These are phyloP conservation scores for Plutomurus gul DNA, from an alignment of 1,140 invertebrate species.

Conservation along the genomic window DNA sequence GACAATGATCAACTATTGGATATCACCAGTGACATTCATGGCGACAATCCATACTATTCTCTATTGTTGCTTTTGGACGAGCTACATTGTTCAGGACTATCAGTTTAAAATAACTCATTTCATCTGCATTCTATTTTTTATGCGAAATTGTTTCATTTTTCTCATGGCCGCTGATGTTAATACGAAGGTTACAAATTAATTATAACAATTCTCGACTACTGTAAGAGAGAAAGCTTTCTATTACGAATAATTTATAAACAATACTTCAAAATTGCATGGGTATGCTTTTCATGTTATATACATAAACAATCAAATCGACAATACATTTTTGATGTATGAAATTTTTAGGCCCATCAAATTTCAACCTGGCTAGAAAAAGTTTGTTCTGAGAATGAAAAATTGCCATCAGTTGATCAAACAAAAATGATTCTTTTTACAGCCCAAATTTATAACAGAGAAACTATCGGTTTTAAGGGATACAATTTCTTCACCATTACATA, in stretches of 20 bases:
- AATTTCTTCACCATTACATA: neutral
- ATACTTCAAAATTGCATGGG: no score
- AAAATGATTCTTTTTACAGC: neutral
- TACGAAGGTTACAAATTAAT: slow-evolving; percentile 29
- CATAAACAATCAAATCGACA: no score
- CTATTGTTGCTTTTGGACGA: slow-evolving; percentile 33
- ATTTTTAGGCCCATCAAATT: neutral
- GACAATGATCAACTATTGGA: slow-evolving; percentile 27
- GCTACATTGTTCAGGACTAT: slow-evolving; percentile 20
- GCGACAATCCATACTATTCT: neutral
- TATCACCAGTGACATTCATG: slow-evolving; percentile 30
- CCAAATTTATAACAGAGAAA: neutral
- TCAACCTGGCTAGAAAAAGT: neutral
- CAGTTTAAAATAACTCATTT: neutral
- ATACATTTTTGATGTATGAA: no score
- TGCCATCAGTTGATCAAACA: neutral
- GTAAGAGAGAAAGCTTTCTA: no score
- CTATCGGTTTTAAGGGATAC: neutral
- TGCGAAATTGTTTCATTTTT: neutral
- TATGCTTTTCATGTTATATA: no score
- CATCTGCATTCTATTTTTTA: neutral
- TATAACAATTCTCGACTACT: no score
- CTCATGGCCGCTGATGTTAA: slow-evolving; percentile 12
- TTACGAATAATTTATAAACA: no score
- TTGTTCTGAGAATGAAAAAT: slow-evolving; percentile 2